Evolutionary conservation across 2,888 invertebrate genomes (phyloP).

Genomic region (Dasypogon diadema): DNA sequence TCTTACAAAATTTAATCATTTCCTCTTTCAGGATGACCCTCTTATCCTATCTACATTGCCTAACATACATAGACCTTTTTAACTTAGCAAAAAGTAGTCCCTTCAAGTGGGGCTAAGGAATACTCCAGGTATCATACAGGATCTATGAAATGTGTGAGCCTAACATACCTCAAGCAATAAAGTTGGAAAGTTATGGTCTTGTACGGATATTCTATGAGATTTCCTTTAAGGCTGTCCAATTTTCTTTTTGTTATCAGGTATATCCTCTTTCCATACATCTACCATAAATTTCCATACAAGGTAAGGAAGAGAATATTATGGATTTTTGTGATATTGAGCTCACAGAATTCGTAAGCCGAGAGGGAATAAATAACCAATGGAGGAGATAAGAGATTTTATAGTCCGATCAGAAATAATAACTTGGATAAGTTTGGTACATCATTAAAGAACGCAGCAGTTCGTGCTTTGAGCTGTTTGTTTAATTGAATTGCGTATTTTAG

Average conservation of each 20-base stretch:
- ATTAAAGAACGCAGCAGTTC: no score
- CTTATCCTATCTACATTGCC: not conserved
- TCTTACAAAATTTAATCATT: constrained; percentile 26
- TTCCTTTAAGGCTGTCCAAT: constrained; percentile 35
- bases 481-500: no score
- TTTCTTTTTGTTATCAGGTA: constrained; percentile 37
- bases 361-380: no score
- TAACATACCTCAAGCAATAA: constrained; percentile 38
- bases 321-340: constrained; percentile 1
- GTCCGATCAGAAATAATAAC: no score
- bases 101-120: not conserved
- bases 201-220: constrained; percentile 33
- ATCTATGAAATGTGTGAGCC: constrained; percentile 26
- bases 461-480: no score
- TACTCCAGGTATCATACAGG: constrained; percentile 12
- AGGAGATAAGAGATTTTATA: no score
- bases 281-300: constrained; percentile 24
- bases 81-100: not conserved
- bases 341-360: no score
- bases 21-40: not conserved
- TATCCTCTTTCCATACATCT: constrained; percentile 29
- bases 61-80: constrained; percentile 12
- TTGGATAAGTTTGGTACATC: no score
- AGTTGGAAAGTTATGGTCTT: constrained; percentile 13
- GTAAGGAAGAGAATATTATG: not conserved